Base-by-base conservation (phyloP, 2,888 invertebrate genomes). In the Stenodema calcarata region DNA sequence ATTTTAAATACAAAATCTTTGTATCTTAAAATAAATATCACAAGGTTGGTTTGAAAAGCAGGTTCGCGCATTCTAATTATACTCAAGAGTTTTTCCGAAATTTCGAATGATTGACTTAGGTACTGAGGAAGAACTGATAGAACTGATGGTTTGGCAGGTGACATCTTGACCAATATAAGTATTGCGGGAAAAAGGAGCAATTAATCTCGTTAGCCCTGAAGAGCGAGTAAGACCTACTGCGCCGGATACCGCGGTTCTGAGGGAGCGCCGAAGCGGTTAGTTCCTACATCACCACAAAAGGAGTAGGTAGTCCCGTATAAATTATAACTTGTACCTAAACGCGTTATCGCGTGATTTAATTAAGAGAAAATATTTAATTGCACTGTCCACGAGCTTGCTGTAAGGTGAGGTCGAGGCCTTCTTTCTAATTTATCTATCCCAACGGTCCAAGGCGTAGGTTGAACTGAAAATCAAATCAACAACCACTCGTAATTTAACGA, bases 281-380 rank as follows among this genome's bases (percentile, higher is more conserved):
- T 78, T 78, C 47, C 78, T 44, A 78, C 78, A 54, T 54, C 54
- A 28, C 80, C 54, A 35, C 50, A 81, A 54, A 81, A 81, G 80
- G 80, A 81, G 80, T 54, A 28, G 78, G 80, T 54, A 28, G 78
- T 44, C 62, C 35, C 23, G 80, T 81, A 81, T 81, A 81, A 81
- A 81, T 81, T 81, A 81, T 81, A 54, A n/a, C 54, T 30, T 54
- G 80, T 30, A n/a, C n/a, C n/a, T n/a, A 81, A 81, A 54, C 80
- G 54, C 80, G 80, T 81, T 81, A 81, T 81, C 80, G 50, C 35
- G 80, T 81, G 80, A 81, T 81, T 81, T 81, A 81, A 81, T 81
- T 81, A 81, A 54, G 54, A 54, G 54, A 81, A 81, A 81, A 81
- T 81, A 81, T 81, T 81, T 81, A 81, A 81, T 81, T 81, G 80